Percentiles rank a stretch among this genome's conserved stretches.
Conservation (phyloP, 2,113 vertebrate species). For the Nipponia nippon region DNA sequence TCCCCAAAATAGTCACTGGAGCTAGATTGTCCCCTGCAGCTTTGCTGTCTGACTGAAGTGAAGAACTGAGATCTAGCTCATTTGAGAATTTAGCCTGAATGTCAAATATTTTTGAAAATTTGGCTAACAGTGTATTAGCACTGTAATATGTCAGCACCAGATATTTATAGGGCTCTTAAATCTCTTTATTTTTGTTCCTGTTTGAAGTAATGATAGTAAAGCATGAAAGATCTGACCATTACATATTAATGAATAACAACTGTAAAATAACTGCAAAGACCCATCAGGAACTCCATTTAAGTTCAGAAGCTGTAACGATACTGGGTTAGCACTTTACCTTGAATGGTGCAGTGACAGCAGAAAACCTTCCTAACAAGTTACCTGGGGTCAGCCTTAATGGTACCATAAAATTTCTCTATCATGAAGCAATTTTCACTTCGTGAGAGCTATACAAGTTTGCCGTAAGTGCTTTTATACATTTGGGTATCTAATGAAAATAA, state of each 20-base stretch:
- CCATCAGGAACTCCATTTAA: not conserved
- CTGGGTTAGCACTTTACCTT: not conserved
- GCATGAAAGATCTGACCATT: not conserved
- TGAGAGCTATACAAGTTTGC: not conserved
- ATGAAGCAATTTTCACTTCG: not conserved
- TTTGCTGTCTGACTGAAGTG: not conserved
- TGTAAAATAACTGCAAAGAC: not conserved
- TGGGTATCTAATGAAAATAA: not conserved
- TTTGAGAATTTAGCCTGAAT: not conserved
- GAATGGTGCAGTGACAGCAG: not conserved
- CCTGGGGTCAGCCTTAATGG: not conserved
- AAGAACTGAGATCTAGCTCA: not conserved
- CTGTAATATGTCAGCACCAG: not conserved
- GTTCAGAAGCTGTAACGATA: not conserved
- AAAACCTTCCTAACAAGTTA: constrained; percentile 11
- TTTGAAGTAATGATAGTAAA: not conserved
- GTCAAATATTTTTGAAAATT: not conserved
- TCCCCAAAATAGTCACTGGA: not conserved
- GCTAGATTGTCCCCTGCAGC: not conserved
- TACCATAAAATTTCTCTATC: constrained; percentile 12
- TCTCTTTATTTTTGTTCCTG: not conserved
- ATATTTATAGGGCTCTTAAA: constrained; percentile 1
- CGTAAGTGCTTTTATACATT: constrained; percentile 1
- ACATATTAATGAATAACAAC: not conserved
- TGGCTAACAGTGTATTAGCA: not conserved